Evolutionary conservation across 2,888 invertebrate genomes (phyloP).

Genomic region (Catocala fraxini): DNA sequence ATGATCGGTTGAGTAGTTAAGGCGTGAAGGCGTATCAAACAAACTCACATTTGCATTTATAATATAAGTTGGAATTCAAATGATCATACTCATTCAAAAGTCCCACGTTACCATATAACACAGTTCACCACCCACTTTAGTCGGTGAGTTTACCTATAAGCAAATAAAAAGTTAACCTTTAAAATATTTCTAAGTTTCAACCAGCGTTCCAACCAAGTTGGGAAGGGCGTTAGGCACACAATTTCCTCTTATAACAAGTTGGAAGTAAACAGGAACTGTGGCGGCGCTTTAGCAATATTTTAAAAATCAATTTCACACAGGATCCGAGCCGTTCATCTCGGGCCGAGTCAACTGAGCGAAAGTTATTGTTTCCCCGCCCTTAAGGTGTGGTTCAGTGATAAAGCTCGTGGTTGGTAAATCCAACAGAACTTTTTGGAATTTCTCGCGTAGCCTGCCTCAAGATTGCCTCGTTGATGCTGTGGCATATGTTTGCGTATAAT

Average conservation of each 20-base stretch:
- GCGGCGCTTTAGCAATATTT: constrained; percentile 48
- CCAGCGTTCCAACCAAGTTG: constrained; percentile 11
- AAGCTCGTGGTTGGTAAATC: background rate
- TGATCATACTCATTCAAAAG: no score
- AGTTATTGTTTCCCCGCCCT: constrained; percentile 49
- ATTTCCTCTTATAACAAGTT: constrained; percentile 44
- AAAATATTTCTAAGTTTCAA: constrained; percentile 20
- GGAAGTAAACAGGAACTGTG: constrained; percentile 31
- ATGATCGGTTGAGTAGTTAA: no score
- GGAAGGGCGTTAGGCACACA: constrained; percentile 23
- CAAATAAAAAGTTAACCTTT: constrained; percentile 18
- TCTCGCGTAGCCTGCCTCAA: no score
- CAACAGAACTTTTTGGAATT: no score
- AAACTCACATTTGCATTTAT: no score
- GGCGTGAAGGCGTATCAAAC: no score
- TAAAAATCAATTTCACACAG: constrained; percentile 52
- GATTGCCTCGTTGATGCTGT: no score
- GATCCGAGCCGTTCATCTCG: constrained; percentile 40
- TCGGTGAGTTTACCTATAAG: constrained; percentile 16
- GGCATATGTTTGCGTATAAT: no score
- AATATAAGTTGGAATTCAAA: no score
- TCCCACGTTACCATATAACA: no score
- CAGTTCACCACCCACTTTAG: background rate
- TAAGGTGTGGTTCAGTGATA: constrained; percentile 7
- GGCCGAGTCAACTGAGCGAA: constrained; percentile 49